phyloP scores from a whole-genome alignment of 2,113 vertebrate genomes.

The Larimichthys crocea region DNA sequence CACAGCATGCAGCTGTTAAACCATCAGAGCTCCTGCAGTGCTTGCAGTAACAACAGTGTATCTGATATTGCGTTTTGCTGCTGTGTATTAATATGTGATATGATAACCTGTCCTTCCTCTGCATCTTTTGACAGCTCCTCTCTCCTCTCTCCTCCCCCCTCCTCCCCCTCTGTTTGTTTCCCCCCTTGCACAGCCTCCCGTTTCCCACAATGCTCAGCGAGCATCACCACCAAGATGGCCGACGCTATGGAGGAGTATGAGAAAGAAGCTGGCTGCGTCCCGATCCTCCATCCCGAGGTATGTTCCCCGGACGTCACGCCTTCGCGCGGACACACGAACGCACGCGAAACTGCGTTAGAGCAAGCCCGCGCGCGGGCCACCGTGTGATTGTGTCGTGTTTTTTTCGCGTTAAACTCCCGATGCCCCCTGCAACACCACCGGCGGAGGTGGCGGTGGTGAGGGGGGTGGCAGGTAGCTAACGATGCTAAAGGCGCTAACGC shows the following conservation, averaged over 20 bases:
- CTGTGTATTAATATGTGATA: neutral
- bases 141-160: neutral
- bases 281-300: slow-evolving; percentile 96
- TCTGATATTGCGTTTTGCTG: neutral
- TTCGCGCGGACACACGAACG: neutral
- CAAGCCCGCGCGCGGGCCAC: rapidly evolving
- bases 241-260: slow-evolving; percentile 95
- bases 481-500: slow-evolving; percentile 72
- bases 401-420: slow-evolving; percentile 30
- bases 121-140: slow-evolving; percentile 43
- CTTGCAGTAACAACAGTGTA: neutral
- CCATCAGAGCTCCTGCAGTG: neutral
- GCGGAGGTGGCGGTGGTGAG: neutral
- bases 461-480: slow-evolving; percentile 69
- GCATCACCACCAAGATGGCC: slow-evolving; percentile 94
- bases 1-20: neutral
- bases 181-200: slow-evolving; percentile 48
- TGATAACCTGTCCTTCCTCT: slow-evolving; percentile 13
- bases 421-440: slow-evolving; percentile 66
- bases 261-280: slow-evolving; percentile 94
- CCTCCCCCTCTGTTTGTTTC: slow-evolving; percentile 33
- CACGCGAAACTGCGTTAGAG: neutral
- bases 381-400: slow-evolving; percentile 2
- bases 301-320: slow-evolving; percentile 6
- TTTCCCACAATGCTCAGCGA: slow-evolving; percentile 92